A percentile compares a stretch with the other conserved stretches of the same genome.
These are phyloP conservation scores for Morpho deidamia DNA, from an alignment of 2,888 invertebrate genomes.

Conservation along the genomic window DNA sequence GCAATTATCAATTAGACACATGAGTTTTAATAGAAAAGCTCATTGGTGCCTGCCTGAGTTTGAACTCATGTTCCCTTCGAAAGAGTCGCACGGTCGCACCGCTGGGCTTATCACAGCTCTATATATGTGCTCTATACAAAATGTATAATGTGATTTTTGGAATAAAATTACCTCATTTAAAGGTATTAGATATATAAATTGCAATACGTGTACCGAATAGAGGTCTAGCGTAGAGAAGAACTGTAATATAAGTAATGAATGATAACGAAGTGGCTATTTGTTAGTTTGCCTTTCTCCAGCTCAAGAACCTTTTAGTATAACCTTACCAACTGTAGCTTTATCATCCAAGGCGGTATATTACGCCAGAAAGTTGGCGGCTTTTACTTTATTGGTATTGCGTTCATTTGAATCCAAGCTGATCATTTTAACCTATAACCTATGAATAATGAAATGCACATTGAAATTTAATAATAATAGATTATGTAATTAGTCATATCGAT, in stretches of 20 bases:
- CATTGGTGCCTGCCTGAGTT: no score
- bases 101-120: no score
- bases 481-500: neutral
- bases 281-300: neutral
- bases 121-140: no score
- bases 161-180: no score
- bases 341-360: neutral
- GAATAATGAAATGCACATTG: neutral
- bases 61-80: no score
- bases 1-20: no score
- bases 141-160: no score
- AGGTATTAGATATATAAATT: no score
- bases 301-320: neutral
- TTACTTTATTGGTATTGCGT: slow-evolving; percentile 10
- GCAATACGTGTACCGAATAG: no score
- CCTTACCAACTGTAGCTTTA: neutral
- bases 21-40: no score
- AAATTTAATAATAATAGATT: slow-evolving; percentile 7
- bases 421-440: slow-evolving; percentile 8
- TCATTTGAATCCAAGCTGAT: slow-evolving; percentile 7
- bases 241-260: neutral
- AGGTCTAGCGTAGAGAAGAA: neutral
- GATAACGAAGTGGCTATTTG: neutral
- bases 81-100: no score
- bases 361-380: neutral